Evolutionary conservation across 2,797 vertebrate species (phyloP), one percentile per base, ranked within the genome.

Genomic region (Gymnoscopelus braueri): DNA sequence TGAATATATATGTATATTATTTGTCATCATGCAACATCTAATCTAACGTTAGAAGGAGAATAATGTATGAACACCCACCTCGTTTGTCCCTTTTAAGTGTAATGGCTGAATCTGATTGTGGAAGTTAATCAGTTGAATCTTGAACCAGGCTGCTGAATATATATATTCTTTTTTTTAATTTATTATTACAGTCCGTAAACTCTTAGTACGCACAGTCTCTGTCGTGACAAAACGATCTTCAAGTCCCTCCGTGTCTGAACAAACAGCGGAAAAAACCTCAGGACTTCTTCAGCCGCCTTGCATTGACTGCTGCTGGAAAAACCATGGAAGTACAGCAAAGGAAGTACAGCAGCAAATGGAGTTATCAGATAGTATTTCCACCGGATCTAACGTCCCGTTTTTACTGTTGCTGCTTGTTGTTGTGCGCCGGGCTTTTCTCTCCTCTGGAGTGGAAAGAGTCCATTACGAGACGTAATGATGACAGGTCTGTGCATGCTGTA

Each of bases 321-420:
- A 74, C 72, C 73, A 63, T 69, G 50, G 67, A 65, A 82, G 19
- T 19, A 19, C 19, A 19, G 19, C 19, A 19, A 19, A 19, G 19
- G 80, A 53, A 74, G 69, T 9, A 15, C 2, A 10, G 32, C 57
- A 71, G 88, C 89, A 91, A 94, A 95, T 92, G 91, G 93, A 93
- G 92, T 91, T 92, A 87, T 89, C 90, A 93, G 93, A 93, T 94
- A 94, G 90, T 94, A 94, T 94, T 94, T 94, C 94, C 94, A 93
- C 84, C 60, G 83, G 81, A 84, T 65, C 89, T 19, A 19, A 19
- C 56, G 60, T 83, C 75, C 83, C 80, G 79, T 66, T 68, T 68
- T 78, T 56, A 73, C 81, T 79, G 84, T 39, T 13, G 79, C 65
- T 72, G 7, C 7, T 77, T 14, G 67, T 10, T 57, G 77, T 52